Conservation (phyloP, 2,888 invertebrate genomes). For the Steinernema hermaphroditum region DNA sequence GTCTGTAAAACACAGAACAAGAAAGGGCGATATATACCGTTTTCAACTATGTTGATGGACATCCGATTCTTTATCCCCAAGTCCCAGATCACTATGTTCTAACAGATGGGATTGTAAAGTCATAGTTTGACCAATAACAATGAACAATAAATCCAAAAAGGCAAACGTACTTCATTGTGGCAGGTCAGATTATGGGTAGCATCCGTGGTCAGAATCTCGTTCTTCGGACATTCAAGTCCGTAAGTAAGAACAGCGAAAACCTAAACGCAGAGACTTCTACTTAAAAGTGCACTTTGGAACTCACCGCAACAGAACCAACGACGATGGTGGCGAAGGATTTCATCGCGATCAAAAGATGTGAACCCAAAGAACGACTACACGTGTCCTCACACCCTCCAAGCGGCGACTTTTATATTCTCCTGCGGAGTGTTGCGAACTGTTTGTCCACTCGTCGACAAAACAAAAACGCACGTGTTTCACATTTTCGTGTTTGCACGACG, state of each 20-base stretch:
- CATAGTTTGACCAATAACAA: not conserved
- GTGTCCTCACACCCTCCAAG: not conserved
- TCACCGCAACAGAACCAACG: not conserved
- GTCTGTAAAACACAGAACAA: too few relatives aligned
- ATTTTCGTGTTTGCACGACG: not conserved
- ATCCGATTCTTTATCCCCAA: too few relatives aligned
- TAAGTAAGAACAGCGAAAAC: slow-evolving; percentile 1
- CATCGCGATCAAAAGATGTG: not conserved
- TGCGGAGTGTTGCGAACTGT: slow-evolving; percentile 7
- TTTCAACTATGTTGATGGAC: too few relatives aligned
- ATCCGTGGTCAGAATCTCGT: slow-evolving; percentile 5
- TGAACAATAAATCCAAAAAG: not conserved
- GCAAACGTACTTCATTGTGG: not conserved
- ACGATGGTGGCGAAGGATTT: not conserved
- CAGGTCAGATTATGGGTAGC: slow-evolving; percentile 16
- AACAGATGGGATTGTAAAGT: too few relatives aligned
- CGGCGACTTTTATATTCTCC: not conserved
- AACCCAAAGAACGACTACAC: not conserved
- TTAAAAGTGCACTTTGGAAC: not conserved
- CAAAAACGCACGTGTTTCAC: slow-evolving; percentile 28
- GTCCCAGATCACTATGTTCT: too few relatives aligned
- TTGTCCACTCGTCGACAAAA: not conserved
- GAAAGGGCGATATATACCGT: too few relatives aligned
- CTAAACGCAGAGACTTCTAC: not conserved
- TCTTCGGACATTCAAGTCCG: slow-evolving; percentile 3